Evolutionary conservation across 2,113 vertebrate genomes (phyloP), one percentile per base, ranked within the genome.

Genomic region (Eudyptes chrysolophus): DNA sequence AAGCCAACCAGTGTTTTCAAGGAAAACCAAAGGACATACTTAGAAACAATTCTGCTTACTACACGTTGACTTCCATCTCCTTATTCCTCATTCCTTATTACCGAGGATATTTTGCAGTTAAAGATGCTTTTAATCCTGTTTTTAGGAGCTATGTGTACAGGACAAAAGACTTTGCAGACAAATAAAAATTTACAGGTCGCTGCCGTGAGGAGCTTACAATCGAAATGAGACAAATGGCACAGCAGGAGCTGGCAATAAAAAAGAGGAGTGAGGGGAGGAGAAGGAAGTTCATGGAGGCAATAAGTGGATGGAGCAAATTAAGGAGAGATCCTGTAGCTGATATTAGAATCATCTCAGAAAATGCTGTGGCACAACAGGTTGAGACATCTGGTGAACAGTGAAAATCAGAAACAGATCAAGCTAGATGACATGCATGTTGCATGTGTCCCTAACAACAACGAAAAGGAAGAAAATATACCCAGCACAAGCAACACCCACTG

Each of bases 1-100:
- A 94, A 90, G 75, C 80, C 79, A 96, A 65, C 61, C 66, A 79
- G 22, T 44, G 61, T 77, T 93, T 95, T 93, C 65, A 93, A 85
- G 89, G 83, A 96, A 95, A 95, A 95, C 69, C 86, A 61, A 94
- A 84, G 34, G 79, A 95, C 62, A 8, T 18, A 92, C 60, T 91
- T 68, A 60, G 77, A 84, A 96, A 84, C 30, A 61, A 42, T 72
- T 94, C 61, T 69, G 80, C 81, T 89, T 71, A 34, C 84, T 91
- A 36, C 52, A n/a, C 0, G 0, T 20, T 85, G 81, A 79, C 89
- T 91, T 65, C 49, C 54, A 61, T 64, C 74, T 76, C 81, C 77
- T 87, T 80, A 36, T 60, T 82, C 64, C 60, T 75, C 69, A 36
- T 44, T 82, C 61, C n/a, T 34, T 80, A 83, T 36, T 93, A n/a